Percentiles rank a stretch among this genome's conserved stretches.
These are phyloP conservation scores for Bombyx huttoni DNA, from an alignment of 2,888 invertebrate genomes.

Conservation along the genomic window DNA sequence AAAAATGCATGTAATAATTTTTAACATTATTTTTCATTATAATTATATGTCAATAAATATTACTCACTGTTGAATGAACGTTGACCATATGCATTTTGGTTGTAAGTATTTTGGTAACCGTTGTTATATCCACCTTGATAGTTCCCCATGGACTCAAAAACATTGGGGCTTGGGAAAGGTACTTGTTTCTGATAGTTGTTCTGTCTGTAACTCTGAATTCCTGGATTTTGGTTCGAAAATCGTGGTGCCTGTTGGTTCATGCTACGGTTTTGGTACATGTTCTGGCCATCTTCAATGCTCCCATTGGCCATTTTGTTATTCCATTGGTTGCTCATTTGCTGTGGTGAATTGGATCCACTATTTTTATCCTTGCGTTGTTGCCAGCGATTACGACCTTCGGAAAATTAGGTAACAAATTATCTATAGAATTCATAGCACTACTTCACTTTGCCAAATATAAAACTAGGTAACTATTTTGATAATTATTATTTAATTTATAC, in stretches of 20 bases:
- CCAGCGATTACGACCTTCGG: constrained; percentile 73
- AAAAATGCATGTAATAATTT: background rate
- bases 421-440: no score
- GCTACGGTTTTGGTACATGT: constrained; percentile 46
- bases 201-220: constrained; percentile 53
- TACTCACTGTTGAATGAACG: constrained; percentile 57
- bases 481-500: constrained; percentile 18
- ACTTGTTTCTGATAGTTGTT: constrained; percentile 68
- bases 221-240: constrained; percentile 59
- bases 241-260: constrained; percentile 59
- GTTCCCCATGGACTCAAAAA: constrained; percentile 71
- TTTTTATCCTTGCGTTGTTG: constrained; percentile 72
- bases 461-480: background rate
- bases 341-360: constrained; percentile 61
- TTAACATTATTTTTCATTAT: background rate
- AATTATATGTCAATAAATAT: constrained; percentile 2
- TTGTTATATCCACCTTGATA: constrained; percentile 69
- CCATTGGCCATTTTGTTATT: constrained; percentile 60
- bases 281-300: constrained; percentile 37
- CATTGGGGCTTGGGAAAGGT: constrained; percentile 71
- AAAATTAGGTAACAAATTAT: background rate
- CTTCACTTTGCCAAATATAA: background rate
- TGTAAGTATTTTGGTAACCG: constrained; percentile 67
- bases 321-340: constrained; percentile 68
- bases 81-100: constrained; percentile 60